These are phyloP conservation scores for Pyralis farinalis DNA, from an alignment of 2,888 invertebrate species.

Conservation along the genomic window DNA sequence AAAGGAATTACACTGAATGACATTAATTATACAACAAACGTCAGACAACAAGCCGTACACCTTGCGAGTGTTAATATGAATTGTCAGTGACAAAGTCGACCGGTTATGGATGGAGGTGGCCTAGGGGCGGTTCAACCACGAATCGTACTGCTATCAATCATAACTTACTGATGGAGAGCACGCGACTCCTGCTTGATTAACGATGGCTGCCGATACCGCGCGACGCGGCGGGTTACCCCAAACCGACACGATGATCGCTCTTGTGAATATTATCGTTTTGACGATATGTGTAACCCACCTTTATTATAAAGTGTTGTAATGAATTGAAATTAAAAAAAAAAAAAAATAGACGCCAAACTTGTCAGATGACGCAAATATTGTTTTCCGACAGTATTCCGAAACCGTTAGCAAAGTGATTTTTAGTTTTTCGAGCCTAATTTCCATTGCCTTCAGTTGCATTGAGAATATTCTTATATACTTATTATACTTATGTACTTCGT, in stretches of 20 bases:
- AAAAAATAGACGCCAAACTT: too few relatives aligned
- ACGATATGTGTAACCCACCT: neutral
- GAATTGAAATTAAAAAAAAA: too few relatives aligned
- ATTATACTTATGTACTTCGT: too few relatives aligned
- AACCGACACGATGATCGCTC: neutral
- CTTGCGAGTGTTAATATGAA: constrained; percentile 44
- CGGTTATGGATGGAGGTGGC: constrained; percentile 53
- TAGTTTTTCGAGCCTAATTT: too few relatives aligned
- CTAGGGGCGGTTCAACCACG: constrained; percentile 31
- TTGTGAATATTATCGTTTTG: neutral
- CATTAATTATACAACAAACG: constrained; percentile 21
- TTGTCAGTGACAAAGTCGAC: constrained; percentile 48
- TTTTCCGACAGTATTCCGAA: too few relatives aligned
- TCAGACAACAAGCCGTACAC: constrained; percentile 21
- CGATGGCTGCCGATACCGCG: constrained; percentile 27
- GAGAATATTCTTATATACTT: too few relatives aligned
- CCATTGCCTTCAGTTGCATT: too few relatives aligned
- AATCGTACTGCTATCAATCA: constrained; percentile 68
- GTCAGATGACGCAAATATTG: too few relatives aligned
- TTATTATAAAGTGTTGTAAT: too few relatives aligned
- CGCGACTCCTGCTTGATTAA: constrained; percentile 51
- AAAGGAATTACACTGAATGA: neutral
- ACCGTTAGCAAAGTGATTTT: too few relatives aligned
- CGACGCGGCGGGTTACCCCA: constrained; percentile 11
- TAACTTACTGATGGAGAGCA: constrained; percentile 65